Conservation (phyloP, 2,888 invertebrate species). For the Anoncus sp. region DNA sequence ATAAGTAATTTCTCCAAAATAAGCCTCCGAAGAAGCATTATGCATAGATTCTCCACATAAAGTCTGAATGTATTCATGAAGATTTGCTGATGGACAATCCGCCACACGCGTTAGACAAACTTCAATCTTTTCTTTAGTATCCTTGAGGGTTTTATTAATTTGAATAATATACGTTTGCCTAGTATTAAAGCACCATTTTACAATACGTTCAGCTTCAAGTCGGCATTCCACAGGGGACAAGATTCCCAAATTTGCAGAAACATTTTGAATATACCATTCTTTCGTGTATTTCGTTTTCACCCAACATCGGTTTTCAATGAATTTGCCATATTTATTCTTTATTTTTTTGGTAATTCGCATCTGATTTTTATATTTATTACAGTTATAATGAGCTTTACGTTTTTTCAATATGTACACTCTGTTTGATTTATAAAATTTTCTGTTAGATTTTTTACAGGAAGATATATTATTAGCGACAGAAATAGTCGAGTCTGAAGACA, state of each 20-base stretch:
- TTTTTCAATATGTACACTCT: neutral
- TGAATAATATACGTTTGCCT: neutral
- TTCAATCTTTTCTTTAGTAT: conserved; percentile 12
- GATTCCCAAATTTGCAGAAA: neutral
- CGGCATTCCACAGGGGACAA: conserved; percentile 1
- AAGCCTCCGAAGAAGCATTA: conserved; percentile 12
- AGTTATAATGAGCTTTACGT: neutral
- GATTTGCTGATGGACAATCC: neutral
- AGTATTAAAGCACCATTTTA: conserved; percentile 12
- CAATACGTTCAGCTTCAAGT: conserved; percentile 28
- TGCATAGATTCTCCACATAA: conserved; percentile 27
- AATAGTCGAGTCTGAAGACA: too few relatives aligned
- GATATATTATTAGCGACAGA: too few relatives aligned
- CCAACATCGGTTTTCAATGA: neutral
- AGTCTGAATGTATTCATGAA: neutral
- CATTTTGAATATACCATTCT: conserved; percentile 25
- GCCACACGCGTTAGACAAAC: conserved; percentile 23
- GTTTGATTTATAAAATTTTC: neutral
- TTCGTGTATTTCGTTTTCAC: neutral
- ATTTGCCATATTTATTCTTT: conserved; percentile 1
- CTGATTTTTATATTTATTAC: too few relatives aligned
- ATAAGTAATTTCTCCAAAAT: too few relatives aligned
- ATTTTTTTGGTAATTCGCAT: neutral
- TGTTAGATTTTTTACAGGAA: too few relatives aligned
- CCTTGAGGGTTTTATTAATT: conserved; percentile 3